phyloP scores from a whole-genome alignment of 2,113 vertebrate genomes.

The Ascaphus truei region DNA sequence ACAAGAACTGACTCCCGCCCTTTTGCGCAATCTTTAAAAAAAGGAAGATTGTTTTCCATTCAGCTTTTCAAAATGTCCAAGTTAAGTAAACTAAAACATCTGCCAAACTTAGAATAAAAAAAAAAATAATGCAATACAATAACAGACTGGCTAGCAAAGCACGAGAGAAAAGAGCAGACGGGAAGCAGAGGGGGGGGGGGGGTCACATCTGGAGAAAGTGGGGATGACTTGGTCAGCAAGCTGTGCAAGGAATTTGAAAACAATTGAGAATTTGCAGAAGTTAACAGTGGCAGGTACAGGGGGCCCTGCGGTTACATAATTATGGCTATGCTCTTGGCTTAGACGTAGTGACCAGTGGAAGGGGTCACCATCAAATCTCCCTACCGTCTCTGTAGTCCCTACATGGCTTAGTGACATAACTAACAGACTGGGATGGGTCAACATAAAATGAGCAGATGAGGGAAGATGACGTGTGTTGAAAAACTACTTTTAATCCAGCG shows the following conservation, averaged over 20 bases:
- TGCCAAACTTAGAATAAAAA: background rate
- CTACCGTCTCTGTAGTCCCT: too few relatives aligned
- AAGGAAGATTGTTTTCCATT: background rate
- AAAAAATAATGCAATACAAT: background rate
- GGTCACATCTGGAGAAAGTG: slow-evolving; percentile 24
- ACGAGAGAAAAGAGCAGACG: background rate
- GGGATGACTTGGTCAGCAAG: slow-evolving; percentile 2
- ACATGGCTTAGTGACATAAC: too few relatives aligned
- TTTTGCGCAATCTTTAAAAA: background rate
- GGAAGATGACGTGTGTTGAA: too few relatives aligned
- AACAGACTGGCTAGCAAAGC: background rate
- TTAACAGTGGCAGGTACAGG: background rate
- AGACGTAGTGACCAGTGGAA: too few relatives aligned
- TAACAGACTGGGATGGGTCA: too few relatives aligned
- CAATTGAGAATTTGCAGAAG: too few relatives aligned
- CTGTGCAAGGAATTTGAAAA: slow-evolving; percentile 6
- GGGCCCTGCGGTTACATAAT: too few relatives aligned
- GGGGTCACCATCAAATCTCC: too few relatives aligned
- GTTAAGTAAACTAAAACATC: background rate
- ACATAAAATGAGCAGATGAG: too few relatives aligned
- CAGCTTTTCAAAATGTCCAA: background rate
- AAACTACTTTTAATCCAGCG: too few relatives aligned
- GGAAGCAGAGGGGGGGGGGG: background rate
- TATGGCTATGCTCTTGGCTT: too few relatives aligned
- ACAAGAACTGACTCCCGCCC: background rate